A percentile compares a stretch with the other conserved stretches of the same genome.
phyloP scores from a whole-genome alignment of 2,113 vertebrate species.

The Geococcyx californianus region DNA sequence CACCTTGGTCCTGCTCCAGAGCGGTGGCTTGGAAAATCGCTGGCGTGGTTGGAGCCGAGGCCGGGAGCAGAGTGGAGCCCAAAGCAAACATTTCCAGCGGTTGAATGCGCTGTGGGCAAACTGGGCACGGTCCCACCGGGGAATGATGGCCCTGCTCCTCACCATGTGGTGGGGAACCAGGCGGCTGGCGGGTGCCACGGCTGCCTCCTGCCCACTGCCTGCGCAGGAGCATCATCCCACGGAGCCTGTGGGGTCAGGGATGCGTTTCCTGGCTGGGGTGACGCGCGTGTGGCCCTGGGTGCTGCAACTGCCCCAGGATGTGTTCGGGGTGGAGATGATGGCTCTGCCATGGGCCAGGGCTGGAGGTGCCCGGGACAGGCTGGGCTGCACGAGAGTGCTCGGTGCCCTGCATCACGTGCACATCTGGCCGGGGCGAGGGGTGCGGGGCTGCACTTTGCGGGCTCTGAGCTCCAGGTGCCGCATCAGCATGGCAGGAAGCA shows the following conservation, averaged over 20 bases:
- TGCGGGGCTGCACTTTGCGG: neutral
- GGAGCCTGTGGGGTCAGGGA: neutral
- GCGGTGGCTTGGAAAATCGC: neutral
- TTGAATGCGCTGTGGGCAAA: neutral
- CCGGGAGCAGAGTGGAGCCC: neutral
- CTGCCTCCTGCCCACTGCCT: neutral
- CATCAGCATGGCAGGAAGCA: neutral
- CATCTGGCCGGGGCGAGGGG: neutral
- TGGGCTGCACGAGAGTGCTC: neutral
- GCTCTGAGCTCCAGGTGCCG: neutral
- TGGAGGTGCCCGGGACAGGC: too few species aligned
- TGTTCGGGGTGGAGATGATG: neutral
- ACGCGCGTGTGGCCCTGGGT: too few species aligned
- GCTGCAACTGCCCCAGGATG: rapidly evolving
- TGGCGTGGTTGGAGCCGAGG: neutral
- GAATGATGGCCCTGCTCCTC: neutral
- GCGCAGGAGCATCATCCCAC: rapidly evolving
- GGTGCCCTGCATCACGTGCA: neutral
- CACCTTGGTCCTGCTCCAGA: neutral
- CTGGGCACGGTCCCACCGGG: neutral
- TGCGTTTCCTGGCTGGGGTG: neutral
- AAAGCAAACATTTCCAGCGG: neutral
- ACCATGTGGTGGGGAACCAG: rapidly evolving
- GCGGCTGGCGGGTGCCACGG: neutral
- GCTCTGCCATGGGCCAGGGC: neutral